phyloP scores from a whole-genome alignment of 2,797 vertebrate genomes.

The Alosa sapidissima region DNA sequence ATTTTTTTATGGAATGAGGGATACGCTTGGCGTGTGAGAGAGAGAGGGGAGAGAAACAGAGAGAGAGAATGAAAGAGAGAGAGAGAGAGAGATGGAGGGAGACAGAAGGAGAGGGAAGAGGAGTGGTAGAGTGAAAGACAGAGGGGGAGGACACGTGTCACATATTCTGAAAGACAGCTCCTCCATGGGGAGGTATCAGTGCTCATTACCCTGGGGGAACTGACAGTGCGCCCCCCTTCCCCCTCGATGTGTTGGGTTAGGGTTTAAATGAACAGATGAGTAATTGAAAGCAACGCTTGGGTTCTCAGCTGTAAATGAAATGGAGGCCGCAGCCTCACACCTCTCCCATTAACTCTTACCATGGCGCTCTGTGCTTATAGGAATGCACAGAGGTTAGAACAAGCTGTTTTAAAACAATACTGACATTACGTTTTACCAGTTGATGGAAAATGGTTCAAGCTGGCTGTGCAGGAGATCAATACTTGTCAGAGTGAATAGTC shows the following conservation, averaged over 20 bases:
- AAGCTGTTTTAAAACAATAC: conserved; percentile 35
- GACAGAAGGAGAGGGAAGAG: background rate
- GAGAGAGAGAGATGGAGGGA: background rate
- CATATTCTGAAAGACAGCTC: conserved; percentile 68
- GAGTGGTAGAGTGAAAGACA: conserved; percentile 30
- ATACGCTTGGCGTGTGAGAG: background rate
- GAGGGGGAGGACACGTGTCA: conserved; percentile 64
- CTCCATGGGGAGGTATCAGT: conserved; percentile 71
- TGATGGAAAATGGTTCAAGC: background rate
- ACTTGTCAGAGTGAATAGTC: background rate
- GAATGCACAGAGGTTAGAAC: conserved; percentile 40
- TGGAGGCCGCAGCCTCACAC: conserved; percentile 56
- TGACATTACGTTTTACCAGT: background rate
- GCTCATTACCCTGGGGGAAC: conserved; percentile 72
- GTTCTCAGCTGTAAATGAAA: conserved; percentile 69
- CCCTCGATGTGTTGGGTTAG: conserved; percentile 67
- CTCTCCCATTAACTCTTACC: conserved; percentile 45
- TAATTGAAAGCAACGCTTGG: conserved; percentile 76
- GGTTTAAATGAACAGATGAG: conserved; percentile 71
- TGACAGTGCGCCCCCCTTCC: conserved; percentile 58
- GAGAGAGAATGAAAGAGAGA: background rate
- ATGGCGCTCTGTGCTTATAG: background rate
- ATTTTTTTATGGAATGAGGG: conserved; percentile 48
- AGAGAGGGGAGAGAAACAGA: background rate
- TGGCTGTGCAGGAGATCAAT: background rate